These are phyloP conservation scores for Melanotaenia parkinsoni DNA, from an alignment of 2,797 vertebrate genomes.

Conservation along the genomic window DNA sequence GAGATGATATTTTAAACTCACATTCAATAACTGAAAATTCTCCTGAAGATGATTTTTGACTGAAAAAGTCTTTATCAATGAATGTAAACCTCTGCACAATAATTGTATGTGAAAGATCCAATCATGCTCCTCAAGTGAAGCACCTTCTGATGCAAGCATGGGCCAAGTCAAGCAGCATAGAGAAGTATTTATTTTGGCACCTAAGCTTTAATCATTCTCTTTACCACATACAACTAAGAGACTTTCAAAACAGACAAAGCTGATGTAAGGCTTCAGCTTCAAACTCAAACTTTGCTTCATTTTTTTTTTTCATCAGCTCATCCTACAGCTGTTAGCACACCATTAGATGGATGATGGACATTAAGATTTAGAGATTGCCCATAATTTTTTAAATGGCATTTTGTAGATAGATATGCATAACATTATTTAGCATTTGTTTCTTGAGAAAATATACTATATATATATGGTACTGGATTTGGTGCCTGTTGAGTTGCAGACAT, in stretches of 20 bases:
- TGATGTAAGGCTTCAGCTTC: constrained; percentile 43
- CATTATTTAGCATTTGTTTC: background rate
- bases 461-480: background rate
- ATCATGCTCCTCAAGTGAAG: constrained; percentile 49
- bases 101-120: constrained; percentile 37
- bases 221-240: constrained; percentile 51
- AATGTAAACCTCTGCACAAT: constrained; percentile 12
- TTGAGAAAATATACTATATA: background rate
- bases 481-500: constrained; percentile 1
- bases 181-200: constrained; percentile 68
- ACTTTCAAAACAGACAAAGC: constrained; percentile 52
- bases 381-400: constrained; percentile 2
- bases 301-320: background rate
- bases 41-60: background rate
- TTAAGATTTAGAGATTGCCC: background rate
- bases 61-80: constrained; percentile 12
- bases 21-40: background rate
- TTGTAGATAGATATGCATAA: background rate
- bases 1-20: background rate
- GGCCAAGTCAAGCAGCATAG: constrained; percentile 60
- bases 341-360: constrained; percentile 3
- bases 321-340: constrained; percentile 31
- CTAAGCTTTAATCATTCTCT: constrained; percentile 58
- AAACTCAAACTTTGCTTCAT: constrained; percentile 29
- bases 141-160: constrained; percentile 63